phyloP scores from a whole-genome alignment of 2,797 vertebrate genomes.

The Liparis tanakae region DNA sequence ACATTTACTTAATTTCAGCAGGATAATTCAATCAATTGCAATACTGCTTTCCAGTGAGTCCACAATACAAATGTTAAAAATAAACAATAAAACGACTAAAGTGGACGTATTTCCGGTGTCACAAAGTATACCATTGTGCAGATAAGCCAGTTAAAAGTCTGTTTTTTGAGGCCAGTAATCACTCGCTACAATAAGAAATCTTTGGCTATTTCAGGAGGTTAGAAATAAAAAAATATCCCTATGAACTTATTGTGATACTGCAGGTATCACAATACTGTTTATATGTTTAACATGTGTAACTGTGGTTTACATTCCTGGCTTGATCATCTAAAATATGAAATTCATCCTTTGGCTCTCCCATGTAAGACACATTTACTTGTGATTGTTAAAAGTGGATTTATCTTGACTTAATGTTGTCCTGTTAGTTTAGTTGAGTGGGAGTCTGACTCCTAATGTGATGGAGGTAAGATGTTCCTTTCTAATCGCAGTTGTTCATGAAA shows the following conservation, averaged over 20 bases:
- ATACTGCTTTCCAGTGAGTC: too few species aligned
- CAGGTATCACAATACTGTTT: neutral
- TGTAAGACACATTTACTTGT: neutral
- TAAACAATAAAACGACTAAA: too few species aligned
- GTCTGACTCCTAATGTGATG: neutral
- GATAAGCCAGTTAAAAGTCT: slow-evolving; percentile 1
- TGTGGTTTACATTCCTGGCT: neutral
- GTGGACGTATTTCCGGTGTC: neutral
- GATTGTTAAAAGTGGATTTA: neutral
- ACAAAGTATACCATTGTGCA: neutral
- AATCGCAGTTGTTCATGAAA: neutral
- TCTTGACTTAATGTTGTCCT: neutral
- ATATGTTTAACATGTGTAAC: neutral
- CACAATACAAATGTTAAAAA: neutral
- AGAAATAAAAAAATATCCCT: neutral
- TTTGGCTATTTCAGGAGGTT: neutral
- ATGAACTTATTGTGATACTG: neutral
- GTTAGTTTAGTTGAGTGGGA: neutral
- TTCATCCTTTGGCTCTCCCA: neutral
- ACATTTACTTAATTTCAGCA: neutral
- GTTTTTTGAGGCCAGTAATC: neutral
- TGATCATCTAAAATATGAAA: neutral
- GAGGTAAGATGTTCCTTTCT: neutral
- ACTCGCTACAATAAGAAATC: neutral
- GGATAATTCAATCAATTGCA: neutral